Percentiles rank a stretch among this genome's conserved stretches.
These are phyloP conservation scores for Colistium nudipinnis DNA, from an alignment of 2,113 vertebrate genomes.

Conservation along the genomic window DNA sequence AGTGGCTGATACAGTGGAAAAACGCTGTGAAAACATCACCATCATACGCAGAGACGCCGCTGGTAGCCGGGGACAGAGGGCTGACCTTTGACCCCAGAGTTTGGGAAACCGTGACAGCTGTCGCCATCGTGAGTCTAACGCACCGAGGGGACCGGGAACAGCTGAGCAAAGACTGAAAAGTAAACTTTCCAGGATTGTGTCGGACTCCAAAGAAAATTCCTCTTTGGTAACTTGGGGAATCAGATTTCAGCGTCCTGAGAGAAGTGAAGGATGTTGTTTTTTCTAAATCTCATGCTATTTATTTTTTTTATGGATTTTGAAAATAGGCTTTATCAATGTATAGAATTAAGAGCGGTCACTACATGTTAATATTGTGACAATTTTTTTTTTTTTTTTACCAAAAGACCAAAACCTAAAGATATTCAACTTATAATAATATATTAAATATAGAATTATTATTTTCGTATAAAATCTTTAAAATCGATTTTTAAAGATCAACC, in stretches of 20 bases:
- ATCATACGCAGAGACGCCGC: neutral
- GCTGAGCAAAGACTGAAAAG: conserved; percentile 76
- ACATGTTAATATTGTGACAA: neutral
- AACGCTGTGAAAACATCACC: conserved; percentile 49
- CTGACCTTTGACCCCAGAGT: conserved; percentile 65
- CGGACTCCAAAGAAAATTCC: conserved; percentile 35
- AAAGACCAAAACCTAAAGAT: neutral
- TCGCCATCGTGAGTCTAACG: conserved; percentile 24
- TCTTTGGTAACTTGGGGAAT: conserved; percentile 49
- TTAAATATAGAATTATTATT: no score
- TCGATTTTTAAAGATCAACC: neutral
- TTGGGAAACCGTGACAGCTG: conserved; percentile 77
- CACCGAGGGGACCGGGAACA: conserved; percentile 49
- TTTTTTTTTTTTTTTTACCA: neutral
- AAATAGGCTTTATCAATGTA: no score
- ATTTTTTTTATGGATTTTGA: no score
- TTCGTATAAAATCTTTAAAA: no score
- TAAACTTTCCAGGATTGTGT: conserved; percentile 43
- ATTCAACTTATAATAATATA: neutral
- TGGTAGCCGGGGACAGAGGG: conserved; percentile 15
- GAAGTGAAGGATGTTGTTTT: neutral
- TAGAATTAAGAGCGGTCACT: no score
- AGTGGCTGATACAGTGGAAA: conserved; percentile 55
- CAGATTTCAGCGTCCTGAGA: conserved; percentile 6
- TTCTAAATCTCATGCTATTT: neutral